A percentile compares a stretch with the other conserved stretches of the same genome.
These are phyloP conservation scores for Meghimatium bilineatum DNA, from an alignment of 2,888 invertebrate genomes.

Conservation along the genomic window DNA sequence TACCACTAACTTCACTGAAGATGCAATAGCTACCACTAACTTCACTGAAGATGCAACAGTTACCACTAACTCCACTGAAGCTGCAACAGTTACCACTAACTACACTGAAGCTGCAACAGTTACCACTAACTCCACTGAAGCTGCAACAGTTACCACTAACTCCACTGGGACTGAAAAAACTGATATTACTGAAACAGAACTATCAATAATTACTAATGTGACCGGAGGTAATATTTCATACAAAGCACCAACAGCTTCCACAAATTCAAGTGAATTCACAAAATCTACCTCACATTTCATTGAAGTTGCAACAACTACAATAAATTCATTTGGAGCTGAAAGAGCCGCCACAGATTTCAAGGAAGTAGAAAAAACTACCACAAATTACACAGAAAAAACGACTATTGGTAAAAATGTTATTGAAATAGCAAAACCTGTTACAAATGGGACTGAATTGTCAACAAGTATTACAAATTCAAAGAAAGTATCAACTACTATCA, in stretches of 20 bases:
- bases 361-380: neutral
- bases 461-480: neutral
- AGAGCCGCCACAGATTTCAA: neutral
- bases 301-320: no score
- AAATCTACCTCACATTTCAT: neutral
- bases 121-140: neutral
- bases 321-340: neutral
- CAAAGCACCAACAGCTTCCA: neutral
- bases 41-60: neutral
- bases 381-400: neutral
- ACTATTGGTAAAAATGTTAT: neutral
- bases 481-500: no score
- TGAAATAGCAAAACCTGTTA: neutral
- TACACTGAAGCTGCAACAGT: neutral
- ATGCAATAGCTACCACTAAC: neutral
- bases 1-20: neutral
- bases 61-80: neutral
- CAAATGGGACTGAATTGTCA: neutral
- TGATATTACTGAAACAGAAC: no score
- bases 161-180: neutral
- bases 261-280: no score
- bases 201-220: no score
- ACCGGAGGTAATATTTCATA: no score
- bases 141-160: neutral
- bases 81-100: neutral